Evolutionary conservation across 2,113 vertebrate species (phyloP), one percentile per base, ranked within the genome.

Genomic region (Ciconia stormi): DNA sequence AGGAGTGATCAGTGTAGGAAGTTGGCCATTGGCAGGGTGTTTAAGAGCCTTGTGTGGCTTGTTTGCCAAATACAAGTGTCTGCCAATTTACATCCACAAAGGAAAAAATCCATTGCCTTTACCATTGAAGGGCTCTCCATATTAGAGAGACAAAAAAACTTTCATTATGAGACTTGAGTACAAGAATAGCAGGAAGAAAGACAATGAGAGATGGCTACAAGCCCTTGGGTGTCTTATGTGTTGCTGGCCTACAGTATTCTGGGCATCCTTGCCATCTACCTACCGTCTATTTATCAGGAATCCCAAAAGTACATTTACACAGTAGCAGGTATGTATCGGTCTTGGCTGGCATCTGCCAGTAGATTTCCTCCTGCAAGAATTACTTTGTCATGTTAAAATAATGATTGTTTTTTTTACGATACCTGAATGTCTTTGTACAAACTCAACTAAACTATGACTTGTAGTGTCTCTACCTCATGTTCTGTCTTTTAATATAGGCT

Each of bases 371-470:
- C 22, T 77, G 40, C 52, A 47, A 61, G 16, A 82, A 44, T n/a
- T 59, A 23, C 17, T 44, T 34, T 26, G 16, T 55, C 8, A 7
- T 13, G 15, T 49, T 70, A 53, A 52, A 49, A 29, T 19, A 13
- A 40, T 23, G 2, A 10, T 38, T 9, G 19, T 0, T 25, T 42
- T 83, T 29, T 17, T 23, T 58, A 9, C 15, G 0, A 2, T 58
- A 36, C 7, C 25, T 23, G 11, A 36, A 42, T 30, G 11, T 58
- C n/a, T 77, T 38, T 70, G 44, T 46, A 26, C 16, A 30, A 55
- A 38, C 11, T 44, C 26, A 63, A 27, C 21, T 36, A 10, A 67
- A 7, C 29, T 61, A 7, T 20, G 34, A 20, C 58, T 61, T 49
- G 38, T 13, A 46, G 19, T 12, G 8, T 34, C 17, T 55, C n/a